Base-by-base conservation (phyloP, 2,888 invertebrate genomes). In the Acanthosoma haemorrhoidale region DNA sequence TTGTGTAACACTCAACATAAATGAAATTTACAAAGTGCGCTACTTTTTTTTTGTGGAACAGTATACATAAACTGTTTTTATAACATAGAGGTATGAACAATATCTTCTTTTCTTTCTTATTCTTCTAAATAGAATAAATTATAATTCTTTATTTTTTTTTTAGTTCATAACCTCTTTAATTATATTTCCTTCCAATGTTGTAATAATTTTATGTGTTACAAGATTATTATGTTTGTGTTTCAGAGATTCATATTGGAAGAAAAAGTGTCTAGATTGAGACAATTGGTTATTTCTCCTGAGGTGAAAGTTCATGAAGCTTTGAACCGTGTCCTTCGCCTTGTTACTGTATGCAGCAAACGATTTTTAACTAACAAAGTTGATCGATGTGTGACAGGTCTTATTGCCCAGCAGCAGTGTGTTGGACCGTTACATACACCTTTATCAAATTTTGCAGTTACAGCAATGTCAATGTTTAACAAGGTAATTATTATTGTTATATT, bases 361-460 rank as follows among this genome's bases (percentile, higher is more conserved):
- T 97, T 93, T 79, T 84, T 97, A 43, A 97, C 96, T 0, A 97
- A 92, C 78, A 97, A 97, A 85, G 96, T 96, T 15, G 92, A 93
- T 79, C 86, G 97, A 43, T 96, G 96, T 79, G 97, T 98, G 8
- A 91, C 94, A 2, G 98, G 98, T 1, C 82, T 98, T 15, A 86
- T 98, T 70, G 98, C 95, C 0, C 97, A 97, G 80, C 98, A 99
- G 78, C 99, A 99, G 80, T 98, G 98, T 79, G 95, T 98, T 25
- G 98, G 99, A 0, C 96, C 97, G 0, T 81, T 98, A 0, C 98
- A 98, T 80, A 94, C 96, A 0, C 98, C 99, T 0, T 82, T 98
- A 4, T 93, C 97, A 0, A 96, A 99, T 81, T 96, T 91, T 72
- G 97, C 94, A 1, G 88, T 97, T 61, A 88, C 90, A 4, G 93